Percentiles rank a stretch among this genome's conserved stretches.
Conservation (phyloP, 2,888 invertebrate species). For the Lochmaea crataegi region DNA sequence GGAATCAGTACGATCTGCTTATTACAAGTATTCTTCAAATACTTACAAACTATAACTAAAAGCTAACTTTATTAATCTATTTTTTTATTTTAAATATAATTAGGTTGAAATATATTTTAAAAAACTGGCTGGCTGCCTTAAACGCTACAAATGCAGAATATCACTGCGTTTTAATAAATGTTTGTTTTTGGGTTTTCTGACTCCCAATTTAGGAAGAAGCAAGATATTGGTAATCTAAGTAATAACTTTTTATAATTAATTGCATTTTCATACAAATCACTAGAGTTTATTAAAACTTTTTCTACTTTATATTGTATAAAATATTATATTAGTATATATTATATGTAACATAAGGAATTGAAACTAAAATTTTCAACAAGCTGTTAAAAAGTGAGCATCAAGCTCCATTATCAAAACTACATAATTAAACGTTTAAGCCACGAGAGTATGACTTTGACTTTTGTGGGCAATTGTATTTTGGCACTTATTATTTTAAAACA, state of each 20-base stretch:
- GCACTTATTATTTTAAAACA: background rate
- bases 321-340: conserved; percentile 12
- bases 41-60: conserved; percentile 59
- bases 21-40: conserved; percentile 59
- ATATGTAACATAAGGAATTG: background rate
- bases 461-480: background rate
- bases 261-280: conserved; percentile 46
- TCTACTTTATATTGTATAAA: conserved; percentile 30
- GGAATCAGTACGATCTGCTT: conserved; percentile 61
- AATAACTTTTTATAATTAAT: conserved; percentile 49
- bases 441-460: background rate
- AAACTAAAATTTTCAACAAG: background rate
- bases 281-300: conserved; percentile 32
- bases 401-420: too few relatives aligned
- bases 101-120: conserved; percentile 57
- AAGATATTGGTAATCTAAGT: conserved; percentile 50
- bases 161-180: conserved; percentile 37
- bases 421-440: too few relatives aligned
- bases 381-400: background rate
- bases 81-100: conserved; percentile 47
- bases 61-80: conserved; percentile 55
- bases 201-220: conserved; percentile 59
- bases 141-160: conserved; percentile 54
- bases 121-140: conserved; percentile 62
- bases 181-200: conserved; percentile 51